Base-by-base conservation (phyloP, 2,113 vertebrate genomes). In the Steatornis caripensis region DNA sequence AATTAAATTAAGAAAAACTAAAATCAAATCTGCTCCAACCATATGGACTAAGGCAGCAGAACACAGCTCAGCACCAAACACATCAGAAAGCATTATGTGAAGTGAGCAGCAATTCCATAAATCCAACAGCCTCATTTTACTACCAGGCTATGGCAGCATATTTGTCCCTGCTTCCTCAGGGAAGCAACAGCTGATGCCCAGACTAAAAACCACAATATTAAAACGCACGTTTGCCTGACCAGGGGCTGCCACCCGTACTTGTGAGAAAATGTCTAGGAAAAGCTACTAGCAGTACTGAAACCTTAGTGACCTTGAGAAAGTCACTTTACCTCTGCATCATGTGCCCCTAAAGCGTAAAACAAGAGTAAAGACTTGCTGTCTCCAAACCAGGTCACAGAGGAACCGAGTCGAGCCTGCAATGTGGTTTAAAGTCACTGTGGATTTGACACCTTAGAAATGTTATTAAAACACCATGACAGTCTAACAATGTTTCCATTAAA, bases 21-120 rank as follows among this genome's bases (percentile, higher is more conserved):
- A 97, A 96, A 95, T 97, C 90, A 96, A 96, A 96, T 95, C 94
- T 95, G 96, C 86, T 93, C 45, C 83, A 87, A 93, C 92, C 94
- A 95, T 96, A 95, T 92, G 96, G 96, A 93, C 74, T 86, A 89
- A 96, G 84, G 92, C 95, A 94, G 92, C 69, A 93, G 90, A 95
- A 84, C 94, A 90, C 2, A 91, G 96, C 94, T 96, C 84, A 87
- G 92, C 87, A 96, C 77, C 94, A 93, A 89, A 87, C 94, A 92
- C 84, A 90, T 91, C 94, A 94, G 92, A 95, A 95, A 94, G 90
- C 89, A 95, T 95, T 92, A 96, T 49, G 87, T 89, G 89, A 95
- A 95, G 70, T 79, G 72, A 96, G 77, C 94, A 95, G 83, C 77
- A 89, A 76, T 87, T 84, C 95, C 86, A 92, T 89, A 95, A 91